Conservation (phyloP, 2,888 invertebrate genomes). For the Erebia palarica region DNA sequence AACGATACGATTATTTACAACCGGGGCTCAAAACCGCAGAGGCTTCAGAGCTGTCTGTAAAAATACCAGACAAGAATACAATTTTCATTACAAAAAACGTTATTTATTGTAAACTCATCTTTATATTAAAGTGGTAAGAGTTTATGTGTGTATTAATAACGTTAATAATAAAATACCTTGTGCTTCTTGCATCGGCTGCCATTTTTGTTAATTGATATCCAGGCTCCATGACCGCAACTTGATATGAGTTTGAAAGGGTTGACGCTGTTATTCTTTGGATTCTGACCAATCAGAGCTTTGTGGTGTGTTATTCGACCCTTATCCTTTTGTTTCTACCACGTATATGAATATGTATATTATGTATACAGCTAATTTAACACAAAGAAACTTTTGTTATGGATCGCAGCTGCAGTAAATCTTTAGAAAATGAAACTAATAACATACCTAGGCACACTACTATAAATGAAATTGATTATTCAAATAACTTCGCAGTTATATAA, state of each 20-base stretch:
- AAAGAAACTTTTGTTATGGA: constrained; percentile 22
- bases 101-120: constrained; percentile 29
- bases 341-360: constrained; percentile 20
- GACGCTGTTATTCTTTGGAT: constrained; percentile 46
- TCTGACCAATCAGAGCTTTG: constrained; percentile 49
- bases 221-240: constrained; percentile 54
- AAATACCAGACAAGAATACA: constrained; percentile 23
- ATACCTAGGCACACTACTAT: neutral
- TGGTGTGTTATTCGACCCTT: constrained; percentile 33
- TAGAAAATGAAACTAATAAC: constrained; percentile 4
- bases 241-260: constrained; percentile 51
- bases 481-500: too few relatives aligned
- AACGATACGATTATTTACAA: constrained; percentile 34
- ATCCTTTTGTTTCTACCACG: constrained; percentile 21
- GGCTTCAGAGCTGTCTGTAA: constrained; percentile 26
- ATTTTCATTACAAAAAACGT: constrained; percentile 20
- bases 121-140: constrained; percentile 29
- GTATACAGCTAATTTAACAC: constrained; percentile 2
- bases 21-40: constrained; percentile 28
- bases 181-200: constrained; percentile 45
- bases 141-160: constrained; percentile 13
- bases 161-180: constrained; percentile 21
- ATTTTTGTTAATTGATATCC: constrained; percentile 56
- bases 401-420: constrained; percentile 21
- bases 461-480: neutral